A percentile compares a stretch with the other conserved stretches of the same genome.
These are phyloP conservation scores for Rhopalosiphum padi DNA, from an alignment of 1,140 invertebrate genomes.

Conservation along the genomic window DNA sequence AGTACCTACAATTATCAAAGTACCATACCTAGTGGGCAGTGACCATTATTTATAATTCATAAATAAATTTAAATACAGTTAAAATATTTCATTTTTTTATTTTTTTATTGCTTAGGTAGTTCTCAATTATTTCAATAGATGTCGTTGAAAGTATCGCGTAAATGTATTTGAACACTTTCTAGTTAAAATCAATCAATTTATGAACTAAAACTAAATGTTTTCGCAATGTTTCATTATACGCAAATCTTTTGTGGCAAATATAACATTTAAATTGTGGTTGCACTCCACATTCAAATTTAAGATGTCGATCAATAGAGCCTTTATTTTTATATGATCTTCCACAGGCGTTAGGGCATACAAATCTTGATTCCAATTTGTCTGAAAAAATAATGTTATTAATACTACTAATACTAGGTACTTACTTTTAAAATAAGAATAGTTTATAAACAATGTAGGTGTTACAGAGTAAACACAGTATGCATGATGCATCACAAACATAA, in stretches of 20 bases:
- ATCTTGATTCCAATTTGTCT: slow-evolving; percentile 54
- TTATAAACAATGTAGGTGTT: background rate
- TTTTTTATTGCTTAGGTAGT: background rate
- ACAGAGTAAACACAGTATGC: background rate
- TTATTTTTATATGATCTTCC: slow-evolving; percentile 64
- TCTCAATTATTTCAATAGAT: background rate
- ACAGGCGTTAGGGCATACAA: slow-evolving; percentile 62
- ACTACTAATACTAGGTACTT: background rate
- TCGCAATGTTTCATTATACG: background rate
- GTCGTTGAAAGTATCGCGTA: background rate
- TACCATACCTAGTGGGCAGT: too few species aligned
- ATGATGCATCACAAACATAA: background rate
- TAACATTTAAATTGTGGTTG: slow-evolving; percentile 59
- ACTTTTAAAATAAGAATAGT: too few species aligned
- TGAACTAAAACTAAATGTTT: slow-evolving; percentile 7
- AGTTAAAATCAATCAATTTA: background rate
- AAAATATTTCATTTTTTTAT: background rate
- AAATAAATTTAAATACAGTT: too few species aligned
- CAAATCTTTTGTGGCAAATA: slow-evolving; percentile 61
- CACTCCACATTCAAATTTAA: slow-evolving; percentile 58
- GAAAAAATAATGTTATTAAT: background rate
- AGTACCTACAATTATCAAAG: too few species aligned
- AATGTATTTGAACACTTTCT: background rate
- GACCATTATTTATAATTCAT: background rate
- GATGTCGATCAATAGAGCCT: slow-evolving; percentile 61